Percentiles rank a stretch among this genome's conserved stretches.
These are phyloP conservation scores for Paragorgia papillata DNA, from an alignment of 92 coral and sea anemone genomes.

Conservation along the genomic window DNA sequence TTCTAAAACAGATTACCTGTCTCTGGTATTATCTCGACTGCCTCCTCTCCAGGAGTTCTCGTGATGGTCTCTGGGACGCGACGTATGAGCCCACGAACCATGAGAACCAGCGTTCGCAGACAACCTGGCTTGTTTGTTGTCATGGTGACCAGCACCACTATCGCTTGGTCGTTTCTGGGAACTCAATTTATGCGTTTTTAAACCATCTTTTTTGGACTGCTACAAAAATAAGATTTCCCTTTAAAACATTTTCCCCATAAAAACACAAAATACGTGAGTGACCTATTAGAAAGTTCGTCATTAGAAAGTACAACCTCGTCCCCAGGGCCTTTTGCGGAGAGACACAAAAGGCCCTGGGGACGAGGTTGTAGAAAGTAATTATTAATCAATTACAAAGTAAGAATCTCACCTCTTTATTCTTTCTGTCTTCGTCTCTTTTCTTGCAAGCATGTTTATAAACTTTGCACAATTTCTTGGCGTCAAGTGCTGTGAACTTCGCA, in stretches of 20 bases:
- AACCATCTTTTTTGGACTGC: conserved; percentile 1
- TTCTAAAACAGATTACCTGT: background rate
- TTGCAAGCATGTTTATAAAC: conserved; percentile 91
- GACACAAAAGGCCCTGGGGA: no score
- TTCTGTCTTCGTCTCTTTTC: conserved; percentile 78
- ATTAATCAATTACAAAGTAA: background rate
- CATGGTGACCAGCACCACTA: conserved; percentile 20
- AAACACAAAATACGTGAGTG: no score
- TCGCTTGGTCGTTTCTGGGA: conserved; percentile 26
- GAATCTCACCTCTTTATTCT: conserved; percentile 61
- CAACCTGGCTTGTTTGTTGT: conserved; percentile 11
- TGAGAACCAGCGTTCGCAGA: conserved; percentile 5
- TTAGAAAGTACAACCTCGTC: no score
- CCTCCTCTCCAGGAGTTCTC: conserved; percentile 36
- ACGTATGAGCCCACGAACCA: background rate
- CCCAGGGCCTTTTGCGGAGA: no score
- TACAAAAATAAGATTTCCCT: background rate
- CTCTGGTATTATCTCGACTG: conserved; percentile 18
- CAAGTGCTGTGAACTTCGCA: conserved; percentile 92
- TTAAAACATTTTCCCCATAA: no score
- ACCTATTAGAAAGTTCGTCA: no score
- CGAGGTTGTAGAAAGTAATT: background rate
- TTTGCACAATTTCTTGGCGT: conserved; percentile 85
- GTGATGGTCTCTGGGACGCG: conserved; percentile 3
- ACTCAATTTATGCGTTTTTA: conserved; percentile 9